Conservation (phyloP, 2,888 invertebrate genomes). For the Acronicta psi region DNA sequence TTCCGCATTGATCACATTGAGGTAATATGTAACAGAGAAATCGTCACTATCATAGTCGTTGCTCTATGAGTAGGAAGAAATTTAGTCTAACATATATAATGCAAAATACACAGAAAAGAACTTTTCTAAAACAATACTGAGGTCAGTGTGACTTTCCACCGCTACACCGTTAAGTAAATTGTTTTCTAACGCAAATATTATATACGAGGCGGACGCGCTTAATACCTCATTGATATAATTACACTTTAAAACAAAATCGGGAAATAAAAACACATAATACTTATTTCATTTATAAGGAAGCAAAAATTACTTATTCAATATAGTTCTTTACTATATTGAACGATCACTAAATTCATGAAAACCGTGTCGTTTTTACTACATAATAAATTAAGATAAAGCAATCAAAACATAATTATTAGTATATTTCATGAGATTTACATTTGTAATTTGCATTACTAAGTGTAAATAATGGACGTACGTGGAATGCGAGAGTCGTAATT, state of each 20-base stretch:
- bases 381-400: background rate
- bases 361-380: background rate
- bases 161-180: no score
- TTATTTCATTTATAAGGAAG: slow-evolving; percentile 33
- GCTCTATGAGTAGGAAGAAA: no score
- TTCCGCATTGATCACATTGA: slow-evolving; percentile 43
- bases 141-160: no score
- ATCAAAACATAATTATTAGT: slow-evolving; percentile 2
- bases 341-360: slow-evolving; percentile 14
- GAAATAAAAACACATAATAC: slow-evolving; percentile 11
- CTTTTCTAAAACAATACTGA: no score
- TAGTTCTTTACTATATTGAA: slow-evolving; percentile 14
- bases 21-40: background rate
- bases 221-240: slow-evolving; percentile 8
- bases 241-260: slow-evolving; percentile 23
- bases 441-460: slow-evolving; percentile 6
- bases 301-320: slow-evolving; percentile 14
- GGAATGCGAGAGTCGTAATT: slow-evolving; percentile 3
- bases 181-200: background rate
- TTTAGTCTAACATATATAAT: no score
- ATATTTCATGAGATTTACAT: slow-evolving; percentile 2
- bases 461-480: slow-evolving; percentile 7
- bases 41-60: background rate
- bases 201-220: background rate
- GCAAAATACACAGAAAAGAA: background rate